Percentiles rank a stretch among this genome's conserved stretches.
Conservation (phyloP, 2,797 vertebrate species). For the Microctenopoma stevenorrisi region DNA sequence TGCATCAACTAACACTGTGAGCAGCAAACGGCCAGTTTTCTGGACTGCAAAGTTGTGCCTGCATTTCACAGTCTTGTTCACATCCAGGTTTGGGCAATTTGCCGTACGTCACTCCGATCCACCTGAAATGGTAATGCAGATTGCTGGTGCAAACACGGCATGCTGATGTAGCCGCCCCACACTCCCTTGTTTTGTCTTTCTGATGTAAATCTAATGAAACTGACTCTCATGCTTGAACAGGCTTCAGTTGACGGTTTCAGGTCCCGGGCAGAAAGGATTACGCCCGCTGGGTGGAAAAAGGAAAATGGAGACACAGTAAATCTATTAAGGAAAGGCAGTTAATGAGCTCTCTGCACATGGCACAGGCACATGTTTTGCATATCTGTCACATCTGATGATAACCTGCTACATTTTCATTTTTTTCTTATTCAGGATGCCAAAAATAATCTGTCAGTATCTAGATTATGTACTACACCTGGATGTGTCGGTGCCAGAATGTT, state of each 20-base stretch:
- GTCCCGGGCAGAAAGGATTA: constrained; percentile 48
- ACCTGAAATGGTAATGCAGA: constrained; percentile 51
- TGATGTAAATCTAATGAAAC: constrained; percentile 70
- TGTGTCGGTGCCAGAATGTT: constrained; percentile 14
- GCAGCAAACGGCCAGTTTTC: constrained; percentile 8
- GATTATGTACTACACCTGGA: constrained; percentile 41
- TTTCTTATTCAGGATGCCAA: constrained; percentile 32
- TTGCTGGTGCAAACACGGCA: constrained; percentile 37
- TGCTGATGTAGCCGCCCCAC: constrained; percentile 43
- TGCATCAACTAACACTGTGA: not conserved
- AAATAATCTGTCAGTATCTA: constrained; percentile 46
- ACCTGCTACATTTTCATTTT: constrained; percentile 36
- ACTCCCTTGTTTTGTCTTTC: constrained; percentile 47
- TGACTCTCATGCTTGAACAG: constrained; percentile 42
- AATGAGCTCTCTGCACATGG: constrained; percentile 58
- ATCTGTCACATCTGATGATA: constrained; percentile 49
- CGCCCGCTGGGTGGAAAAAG: constrained; percentile 23
- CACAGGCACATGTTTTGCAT: constrained; percentile 55
- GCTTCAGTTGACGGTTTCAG: constrained; percentile 44
- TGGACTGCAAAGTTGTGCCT: constrained; percentile 19
- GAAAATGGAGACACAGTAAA: constrained; percentile 55
- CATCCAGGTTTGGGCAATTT: constrained; percentile 24
- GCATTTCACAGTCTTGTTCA: constrained; percentile 42
- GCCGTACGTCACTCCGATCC: constrained; percentile 27
- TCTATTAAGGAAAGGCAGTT: constrained; percentile 49